These are phyloP conservation scores for Urocitellus parryii DNA, from an alignment of 2,113 vertebrate species.

Conservation along the genomic window DNA sequence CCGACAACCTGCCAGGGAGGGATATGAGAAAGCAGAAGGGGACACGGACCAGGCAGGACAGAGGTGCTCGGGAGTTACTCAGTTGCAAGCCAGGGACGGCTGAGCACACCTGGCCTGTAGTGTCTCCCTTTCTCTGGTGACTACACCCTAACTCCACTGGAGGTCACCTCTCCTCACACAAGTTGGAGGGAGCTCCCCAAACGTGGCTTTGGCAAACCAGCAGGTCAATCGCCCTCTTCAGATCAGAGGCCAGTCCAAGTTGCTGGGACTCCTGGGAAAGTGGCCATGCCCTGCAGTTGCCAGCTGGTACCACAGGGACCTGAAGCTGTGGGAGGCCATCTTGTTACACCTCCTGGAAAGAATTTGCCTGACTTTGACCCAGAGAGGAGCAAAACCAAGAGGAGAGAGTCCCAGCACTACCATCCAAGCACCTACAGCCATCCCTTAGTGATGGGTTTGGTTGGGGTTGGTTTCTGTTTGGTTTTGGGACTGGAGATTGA, in stretches of 20 bases:
- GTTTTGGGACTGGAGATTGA: background rate
- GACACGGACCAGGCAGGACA: accelerated
- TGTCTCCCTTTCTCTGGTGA: background rate
- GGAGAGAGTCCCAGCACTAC: background rate
- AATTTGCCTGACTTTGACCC: background rate
- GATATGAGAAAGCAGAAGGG: background rate
- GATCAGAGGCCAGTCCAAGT: background rate
- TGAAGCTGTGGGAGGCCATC: background rate
- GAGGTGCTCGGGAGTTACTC: background rate
- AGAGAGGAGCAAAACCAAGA: too few relatives aligned
- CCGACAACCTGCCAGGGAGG: conserved; percentile 89
- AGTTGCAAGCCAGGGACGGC: background rate
- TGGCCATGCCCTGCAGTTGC: accelerated
- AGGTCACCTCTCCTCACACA: background rate
- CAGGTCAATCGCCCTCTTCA: background rate
- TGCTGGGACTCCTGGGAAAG: background rate
- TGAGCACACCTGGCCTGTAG: background rate
- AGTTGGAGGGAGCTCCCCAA: background rate
- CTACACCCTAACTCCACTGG: background rate
- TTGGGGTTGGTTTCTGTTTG: too few relatives aligned
- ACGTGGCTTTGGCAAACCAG: background rate
- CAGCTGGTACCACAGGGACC: background rate
- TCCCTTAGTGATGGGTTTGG: too few relatives aligned
- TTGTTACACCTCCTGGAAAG: background rate
- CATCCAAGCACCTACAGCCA: background rate